Evolutionary conservation across 2,888 invertebrate species (phyloP).

Genomic region (Dasypogon diadema): DNA sequence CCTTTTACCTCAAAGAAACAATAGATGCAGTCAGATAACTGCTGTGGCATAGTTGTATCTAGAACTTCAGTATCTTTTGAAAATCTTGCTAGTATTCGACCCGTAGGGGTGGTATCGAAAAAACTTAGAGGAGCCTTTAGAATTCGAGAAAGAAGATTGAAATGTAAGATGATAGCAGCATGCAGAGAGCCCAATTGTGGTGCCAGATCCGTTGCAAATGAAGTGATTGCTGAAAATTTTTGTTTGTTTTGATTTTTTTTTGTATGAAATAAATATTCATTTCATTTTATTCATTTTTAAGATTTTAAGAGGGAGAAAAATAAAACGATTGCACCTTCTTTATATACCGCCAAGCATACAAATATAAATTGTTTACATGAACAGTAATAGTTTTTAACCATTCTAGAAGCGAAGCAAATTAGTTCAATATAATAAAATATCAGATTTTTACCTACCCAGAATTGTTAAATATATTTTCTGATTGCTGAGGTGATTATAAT

Average conservation of each 20-base stretch:
- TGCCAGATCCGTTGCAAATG: constrained; percentile 77
- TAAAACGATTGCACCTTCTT: too few relatives aligned
- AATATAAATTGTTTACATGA: too few relatives aligned
- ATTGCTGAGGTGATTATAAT: too few relatives aligned
- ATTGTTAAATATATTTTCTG: too few relatives aligned
- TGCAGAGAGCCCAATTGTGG: constrained; percentile 73
- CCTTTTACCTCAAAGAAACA: constrained; percentile 72
- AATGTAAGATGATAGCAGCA: constrained; percentile 66
- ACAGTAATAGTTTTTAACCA: too few relatives aligned
- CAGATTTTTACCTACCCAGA: too few relatives aligned
- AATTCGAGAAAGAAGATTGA: constrained; percentile 68
- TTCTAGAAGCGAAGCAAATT: too few relatives aligned
- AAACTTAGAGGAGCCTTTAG: constrained; percentile 71
- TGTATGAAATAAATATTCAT: too few relatives aligned
- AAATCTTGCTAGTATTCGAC: constrained; percentile 73
- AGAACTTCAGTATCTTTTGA: constrained; percentile 70
- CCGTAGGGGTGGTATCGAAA: constrained; percentile 75
- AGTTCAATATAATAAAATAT: too few relatives aligned
- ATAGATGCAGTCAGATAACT: constrained; percentile 72
- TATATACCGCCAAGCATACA: too few relatives aligned
- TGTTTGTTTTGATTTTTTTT: neutral
- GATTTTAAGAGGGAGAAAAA: too few relatives aligned
- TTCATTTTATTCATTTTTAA: too few relatives aligned
- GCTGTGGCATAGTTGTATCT: constrained; percentile 67
- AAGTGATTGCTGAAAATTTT: constrained; percentile 75